Conservation (phyloP, 2,113 vertebrate species). For the Protobothrops mucrosquamatus region DNA sequence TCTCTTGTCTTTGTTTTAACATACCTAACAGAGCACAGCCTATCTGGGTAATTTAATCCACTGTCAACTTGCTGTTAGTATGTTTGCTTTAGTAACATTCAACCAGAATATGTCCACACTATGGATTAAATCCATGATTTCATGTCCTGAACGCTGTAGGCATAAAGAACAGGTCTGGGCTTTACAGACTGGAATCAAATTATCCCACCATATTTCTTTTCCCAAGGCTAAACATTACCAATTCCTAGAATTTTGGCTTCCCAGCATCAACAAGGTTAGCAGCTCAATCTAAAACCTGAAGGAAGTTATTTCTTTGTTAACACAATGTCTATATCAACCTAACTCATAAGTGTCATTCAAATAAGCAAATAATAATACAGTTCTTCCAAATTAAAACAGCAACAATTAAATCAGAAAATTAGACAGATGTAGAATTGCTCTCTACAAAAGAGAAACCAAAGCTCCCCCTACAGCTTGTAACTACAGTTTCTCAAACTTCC, state of each 20-base stretch:
- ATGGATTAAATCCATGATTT: not conserved
- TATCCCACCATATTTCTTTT: not conserved
- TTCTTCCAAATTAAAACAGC: not conserved
- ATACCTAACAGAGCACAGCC: not conserved
- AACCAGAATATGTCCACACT: not conserved
- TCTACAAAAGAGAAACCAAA: not conserved
- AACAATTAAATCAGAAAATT: not conserved
- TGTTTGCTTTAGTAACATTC: not conserved
- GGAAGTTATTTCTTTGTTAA: not conserved
- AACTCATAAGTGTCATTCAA: not conserved
- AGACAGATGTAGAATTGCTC: not conserved
- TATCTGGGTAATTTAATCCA: not conserved
- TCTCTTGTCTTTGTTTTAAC: not conserved
- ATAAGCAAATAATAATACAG: not conserved
- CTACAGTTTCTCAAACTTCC: not conserved
- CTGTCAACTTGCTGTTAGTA: not conserved
- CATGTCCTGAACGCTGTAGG: not conserved
- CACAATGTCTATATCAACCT: not conserved
- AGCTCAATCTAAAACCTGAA: not conserved
- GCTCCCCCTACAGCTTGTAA: slow-evolving; percentile 2
- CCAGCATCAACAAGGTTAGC: not conserved
- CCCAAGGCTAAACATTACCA: not conserved
- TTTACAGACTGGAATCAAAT: not conserved
- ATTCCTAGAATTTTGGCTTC: not conserved
- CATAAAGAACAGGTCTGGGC: not conserved